A percentile compares a stretch with the other conserved stretches of the same genome.
phyloP scores from a whole-genome alignment of 2,113 vertebrate species.

The Tonatia bakeri region DNA sequence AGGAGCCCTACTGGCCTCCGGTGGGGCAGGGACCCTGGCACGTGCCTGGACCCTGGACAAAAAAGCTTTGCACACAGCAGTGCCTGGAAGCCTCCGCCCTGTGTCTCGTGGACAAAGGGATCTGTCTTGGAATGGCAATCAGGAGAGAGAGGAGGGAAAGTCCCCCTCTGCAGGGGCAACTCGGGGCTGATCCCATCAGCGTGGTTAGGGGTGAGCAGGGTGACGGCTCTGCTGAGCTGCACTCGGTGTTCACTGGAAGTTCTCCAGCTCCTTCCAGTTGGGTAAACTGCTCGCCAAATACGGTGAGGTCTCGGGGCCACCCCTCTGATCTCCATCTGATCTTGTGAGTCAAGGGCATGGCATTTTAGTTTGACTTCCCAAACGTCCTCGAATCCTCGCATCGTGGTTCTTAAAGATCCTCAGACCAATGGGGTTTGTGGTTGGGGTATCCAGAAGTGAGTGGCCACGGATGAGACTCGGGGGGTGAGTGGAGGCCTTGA shows the following conservation, averaged over 20 bases:
- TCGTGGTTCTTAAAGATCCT: neutral
- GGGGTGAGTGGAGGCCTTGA: neutral
- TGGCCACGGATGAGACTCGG: neutral
- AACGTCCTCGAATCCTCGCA: neutral
- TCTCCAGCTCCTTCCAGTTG: neutral
- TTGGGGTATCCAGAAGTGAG: neutral
- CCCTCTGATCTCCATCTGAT: neutral
- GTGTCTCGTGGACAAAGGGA: neutral
- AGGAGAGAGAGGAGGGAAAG: neutral
- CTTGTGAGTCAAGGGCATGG: neutral
- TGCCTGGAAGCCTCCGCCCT: neutral
- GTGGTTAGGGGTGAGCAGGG: neutral
- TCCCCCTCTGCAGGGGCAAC: neutral
- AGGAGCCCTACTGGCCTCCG: neutral
- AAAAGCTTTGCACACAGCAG: neutral
- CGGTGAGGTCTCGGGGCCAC: neutral
- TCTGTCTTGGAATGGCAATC: neutral
- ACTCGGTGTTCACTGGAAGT: neutral
- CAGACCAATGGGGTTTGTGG: neutral
- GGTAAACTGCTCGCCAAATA: neutral
- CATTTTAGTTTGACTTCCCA: neutral
- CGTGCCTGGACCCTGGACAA: neutral
- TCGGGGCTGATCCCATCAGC: neutral
- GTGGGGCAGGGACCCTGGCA: neutral
- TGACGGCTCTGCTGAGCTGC: neutral